Base-by-base conservation (phyloP, 1,140 invertebrate genomes). In the Reticulitermes speratus region DNA sequence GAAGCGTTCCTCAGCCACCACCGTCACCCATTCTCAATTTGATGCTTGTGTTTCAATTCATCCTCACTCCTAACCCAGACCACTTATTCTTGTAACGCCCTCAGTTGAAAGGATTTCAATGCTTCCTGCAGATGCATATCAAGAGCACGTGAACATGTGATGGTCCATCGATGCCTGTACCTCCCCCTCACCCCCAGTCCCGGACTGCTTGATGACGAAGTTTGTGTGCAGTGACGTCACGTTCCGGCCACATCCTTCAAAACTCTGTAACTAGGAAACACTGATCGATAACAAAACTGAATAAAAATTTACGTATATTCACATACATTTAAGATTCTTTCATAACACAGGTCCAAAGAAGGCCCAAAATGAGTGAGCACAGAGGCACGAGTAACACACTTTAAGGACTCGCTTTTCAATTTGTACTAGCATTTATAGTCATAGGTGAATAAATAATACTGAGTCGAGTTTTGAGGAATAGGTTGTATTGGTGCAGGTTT, bases 121-220 rank as follows among this genome's bases (percentile, higher is more conserved):
- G 65, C 65, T 75, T 75, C 65, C 65, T 30, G 65, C 65, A 75
- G 65, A 75, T 25, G 65, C 65, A 75, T 75, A 30, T 75, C 65
- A n/a, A 30, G 65, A 30, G 65, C 65, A 55, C 38, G 38, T 16
- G 8, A 16, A 8, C 65, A 30, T n/a, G 25, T 75, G 65, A n/a
- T 30, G 59, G 25, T 30, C 65, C 65, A 9, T 75, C 65, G 65
- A 75, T 55, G 52, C 65, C 2, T 14, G 6, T 16, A 30, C 12
- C 59, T 7, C 59, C 19, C 59, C 8, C 25, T 2, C 59, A 7
- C 59, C 19, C 19, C 8, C 59, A 75, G 21, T 65, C 59, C 25
- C 55, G 2, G 14, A 59, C 55, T 48, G 14, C 25, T 75, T 75
- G 65, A 75, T 14, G n/a, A 75, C 65, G 25, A 75, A 75, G 65